phyloP scores from a whole-genome alignment of 2,888 invertebrate species.

The Drosophila colorata region DNA sequence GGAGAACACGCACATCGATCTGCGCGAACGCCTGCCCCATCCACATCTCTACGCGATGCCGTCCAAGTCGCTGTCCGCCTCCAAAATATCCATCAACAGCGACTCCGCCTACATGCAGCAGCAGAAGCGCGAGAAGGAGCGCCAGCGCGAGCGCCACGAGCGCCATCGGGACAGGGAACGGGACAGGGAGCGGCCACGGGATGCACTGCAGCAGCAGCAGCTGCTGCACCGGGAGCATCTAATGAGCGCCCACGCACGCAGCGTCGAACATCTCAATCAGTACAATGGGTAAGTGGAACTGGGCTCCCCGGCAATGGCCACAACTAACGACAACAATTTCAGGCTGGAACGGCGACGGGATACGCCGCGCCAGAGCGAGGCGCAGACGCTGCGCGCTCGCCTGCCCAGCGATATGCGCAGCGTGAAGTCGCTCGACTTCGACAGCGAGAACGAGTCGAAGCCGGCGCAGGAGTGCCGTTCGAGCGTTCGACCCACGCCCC shows the following conservation, averaged over 20 bases:
- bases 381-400: slow-evolving; percentile 67
- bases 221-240: slow-evolving; percentile 71
- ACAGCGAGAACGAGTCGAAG: slow-evolving; percentile 88
- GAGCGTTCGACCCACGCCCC: slow-evolving; percentile 90
- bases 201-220: slow-evolving; percentile 70
- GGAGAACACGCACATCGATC: slow-evolving; percentile 81
- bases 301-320: too few relatives aligned
- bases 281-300: slow-evolving; percentile 76
- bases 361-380: slow-evolving; percentile 67
- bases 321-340: too few relatives aligned
- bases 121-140: slow-evolving; percentile 80
- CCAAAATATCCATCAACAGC: slow-evolving; percentile 85
- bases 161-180: slow-evolving; percentile 55
- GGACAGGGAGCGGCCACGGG: slow-evolving; percentile 42
- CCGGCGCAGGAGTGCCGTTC: slow-evolving; percentile 28
- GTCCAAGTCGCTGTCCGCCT: slow-evolving; percentile 83
- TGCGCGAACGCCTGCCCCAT: slow-evolving; percentile 69
- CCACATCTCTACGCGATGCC: slow-evolving; percentile 70
- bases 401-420: slow-evolving; percentile 86
- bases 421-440: slow-evolving; percentile 91
- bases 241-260: slow-evolving; percentile 81
- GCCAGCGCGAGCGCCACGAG: slow-evolving; percentile 76
- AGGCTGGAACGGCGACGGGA: slow-evolving; percentile 81
- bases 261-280: slow-evolving; percentile 84
- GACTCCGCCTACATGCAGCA: slow-evolving; percentile 81